Evolutionary conservation across 2,888 invertebrate genomes (phyloP), one percentile per base, ranked within the genome.

Genomic region (Drosophila lutescens): DNA sequence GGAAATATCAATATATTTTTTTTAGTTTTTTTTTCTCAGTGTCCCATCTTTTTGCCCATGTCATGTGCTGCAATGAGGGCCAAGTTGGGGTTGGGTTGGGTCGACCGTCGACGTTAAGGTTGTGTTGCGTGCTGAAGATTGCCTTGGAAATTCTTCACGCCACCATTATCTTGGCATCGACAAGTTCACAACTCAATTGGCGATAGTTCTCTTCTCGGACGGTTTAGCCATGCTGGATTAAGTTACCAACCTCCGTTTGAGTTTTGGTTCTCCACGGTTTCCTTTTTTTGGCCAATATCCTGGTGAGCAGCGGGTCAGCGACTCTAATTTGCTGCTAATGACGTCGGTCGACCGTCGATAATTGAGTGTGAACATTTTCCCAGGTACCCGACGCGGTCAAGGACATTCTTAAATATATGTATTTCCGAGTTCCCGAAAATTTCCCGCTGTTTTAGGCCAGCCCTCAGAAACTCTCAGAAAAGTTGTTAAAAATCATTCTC

Each of bases 261-360:
- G 46, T 61, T 44, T 5, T 4, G 55, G 12, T 23, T 63, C 17
- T 46, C 15, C 17, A 40, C 44, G 44, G 51, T 43, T 41, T 23
- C 40, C 20, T 23, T 30, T 17, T 34, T 70, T 38, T 58, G 43
- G 43, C 57, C 44, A 57, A 54, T 17, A 49, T 58, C 58, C 57
- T 15, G 47, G 40, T 15, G 56, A 40, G 47, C 15, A 38, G 47
- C 15, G 40, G 43, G 55, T 32, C 73, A 58, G 88, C 55, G 88
- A 73, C 40, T 68, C 79, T 81, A 86, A 86, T 81, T 65, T 70
- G 57, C 86, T 80, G 86, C 80, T 86, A 86, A 86, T 86, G 81
- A 81, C 80, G 55, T 76, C 70, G 86, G 86, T 86, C 84, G 81
- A 86, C 77, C 88, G 77, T 76, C 79, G 84, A 80, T 89, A 89